These are phyloP conservation scores for Microtus pennsylvanicus DNA, from an alignment of 2,113 vertebrate genomes.

Conservation along the genomic window DNA sequence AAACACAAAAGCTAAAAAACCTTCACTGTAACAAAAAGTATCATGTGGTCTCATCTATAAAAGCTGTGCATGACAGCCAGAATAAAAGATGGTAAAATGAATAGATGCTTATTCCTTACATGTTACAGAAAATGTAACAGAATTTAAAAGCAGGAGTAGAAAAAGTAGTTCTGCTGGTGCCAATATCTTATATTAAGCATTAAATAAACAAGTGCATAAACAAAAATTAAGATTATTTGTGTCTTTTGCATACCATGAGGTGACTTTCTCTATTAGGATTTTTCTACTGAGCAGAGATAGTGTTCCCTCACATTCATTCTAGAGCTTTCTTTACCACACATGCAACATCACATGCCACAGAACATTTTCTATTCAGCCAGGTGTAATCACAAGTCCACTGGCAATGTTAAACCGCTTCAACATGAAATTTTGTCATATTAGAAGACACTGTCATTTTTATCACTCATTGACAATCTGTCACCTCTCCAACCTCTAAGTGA, in stretches of 20 bases:
- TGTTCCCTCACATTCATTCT: not conserved
- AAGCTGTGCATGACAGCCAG: not conserved
- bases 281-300: not conserved
- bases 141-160: not conserved
- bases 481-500: no score
- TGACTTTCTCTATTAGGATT: not conserved
- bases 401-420: no score
- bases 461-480: no score
- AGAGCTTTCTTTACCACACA: not conserved
- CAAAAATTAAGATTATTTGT: not conserved
- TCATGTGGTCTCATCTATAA: not conserved
- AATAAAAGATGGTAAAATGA: conserved; percentile 7
- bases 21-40: not conserved
- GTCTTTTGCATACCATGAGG: not conserved
- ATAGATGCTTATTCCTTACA: not conserved
- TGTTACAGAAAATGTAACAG: not conserved
- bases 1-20: not conserved
- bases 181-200: not conserved
- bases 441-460: no score
- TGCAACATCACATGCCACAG: not conserved
- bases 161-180: not conserved
- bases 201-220: not conserved
- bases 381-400: no score
- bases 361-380: not conserved
- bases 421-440: no score